phyloP scores from a whole-genome alignment of 2,888 invertebrate genomes.

The Leptopilina myrica region DNA sequence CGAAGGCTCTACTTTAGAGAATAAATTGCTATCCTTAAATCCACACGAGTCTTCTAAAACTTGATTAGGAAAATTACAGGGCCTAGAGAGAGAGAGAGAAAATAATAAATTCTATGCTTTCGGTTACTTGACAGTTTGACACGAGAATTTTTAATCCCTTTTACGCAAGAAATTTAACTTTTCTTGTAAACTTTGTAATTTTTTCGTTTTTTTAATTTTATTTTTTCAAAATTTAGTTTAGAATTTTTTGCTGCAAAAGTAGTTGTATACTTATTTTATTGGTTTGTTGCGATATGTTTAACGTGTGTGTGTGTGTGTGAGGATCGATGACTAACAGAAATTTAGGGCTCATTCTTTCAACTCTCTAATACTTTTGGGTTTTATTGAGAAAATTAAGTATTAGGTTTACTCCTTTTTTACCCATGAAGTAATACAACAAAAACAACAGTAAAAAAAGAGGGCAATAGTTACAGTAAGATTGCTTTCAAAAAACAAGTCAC shows the following conservation, averaged over 20 bases:
- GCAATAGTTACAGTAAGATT: background rate
- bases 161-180: no score
- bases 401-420: background rate
- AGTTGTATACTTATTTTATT: background rate
- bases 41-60: background rate
- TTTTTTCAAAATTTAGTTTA: no score
- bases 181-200: no score
- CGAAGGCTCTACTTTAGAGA: background rate
- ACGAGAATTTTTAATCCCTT: no score
- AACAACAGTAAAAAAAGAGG: background rate
- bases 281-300: background rate
- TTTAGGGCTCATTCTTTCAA: background rate
- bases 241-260: no score
- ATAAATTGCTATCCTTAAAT: background rate
- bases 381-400: constrained; percentile 23
- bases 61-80: constrained; percentile 14
- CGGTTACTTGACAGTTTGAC: background rate
- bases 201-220: no score
- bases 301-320: background rate
- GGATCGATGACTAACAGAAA: constrained; percentile 31
- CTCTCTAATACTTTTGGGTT: constrained; percentile 11
- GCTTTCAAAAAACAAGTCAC: background rate
- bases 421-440: background rate
- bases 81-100: background rate
- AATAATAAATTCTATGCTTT: background rate